Percentiles rank a stretch among this genome's conserved stretches.
Conservation (phyloP, 2,797 vertebrate species). For the Coendou prehensilis region DNA sequence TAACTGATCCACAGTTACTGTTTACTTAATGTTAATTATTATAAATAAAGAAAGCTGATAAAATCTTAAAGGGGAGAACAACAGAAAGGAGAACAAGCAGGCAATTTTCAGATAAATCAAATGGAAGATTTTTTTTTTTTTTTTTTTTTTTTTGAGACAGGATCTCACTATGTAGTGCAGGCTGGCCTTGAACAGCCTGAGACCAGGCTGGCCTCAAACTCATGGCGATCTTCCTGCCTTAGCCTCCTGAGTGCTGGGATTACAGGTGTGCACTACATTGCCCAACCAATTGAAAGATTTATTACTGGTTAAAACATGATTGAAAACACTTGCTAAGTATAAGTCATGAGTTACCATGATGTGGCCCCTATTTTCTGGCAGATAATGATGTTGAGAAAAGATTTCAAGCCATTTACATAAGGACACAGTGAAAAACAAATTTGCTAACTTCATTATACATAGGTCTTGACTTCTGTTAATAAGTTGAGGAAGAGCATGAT, state of each 20-base stretch:
- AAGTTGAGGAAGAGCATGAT: constrained; percentile 75
- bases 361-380: constrained; percentile 60
- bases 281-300: constrained; percentile 57
- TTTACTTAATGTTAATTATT: constrained; percentile 60
- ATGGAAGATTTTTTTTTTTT: constrained; percentile 60
- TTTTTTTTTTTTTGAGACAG: constrained; percentile 31
- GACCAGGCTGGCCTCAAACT: not conserved
- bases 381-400: constrained; percentile 64
- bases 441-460: constrained; percentile 67
- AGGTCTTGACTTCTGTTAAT: constrained; percentile 76
- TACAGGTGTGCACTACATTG: not conserved
- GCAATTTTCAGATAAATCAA: constrained; percentile 71
- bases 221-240: not conserved
- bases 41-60: constrained; percentile 26
- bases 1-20: constrained; percentile 2
- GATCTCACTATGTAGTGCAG: not conserved
- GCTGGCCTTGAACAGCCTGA: not conserved
- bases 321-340: constrained; percentile 68
- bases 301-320: constrained; percentile 62
- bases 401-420: constrained; percentile 72
- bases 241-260: not conserved
- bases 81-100: constrained; percentile 56
- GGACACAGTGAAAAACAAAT: constrained; percentile 71
- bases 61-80: constrained; percentile 53
- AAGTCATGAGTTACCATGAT: constrained; percentile 43